A percentile compares a stretch with the other conserved stretches of the same genome.
These are phyloP conservation scores for Ditylenchus weischeri DNA, from an alignment of 2,888 invertebrate species.

Conservation along the genomic window DNA sequence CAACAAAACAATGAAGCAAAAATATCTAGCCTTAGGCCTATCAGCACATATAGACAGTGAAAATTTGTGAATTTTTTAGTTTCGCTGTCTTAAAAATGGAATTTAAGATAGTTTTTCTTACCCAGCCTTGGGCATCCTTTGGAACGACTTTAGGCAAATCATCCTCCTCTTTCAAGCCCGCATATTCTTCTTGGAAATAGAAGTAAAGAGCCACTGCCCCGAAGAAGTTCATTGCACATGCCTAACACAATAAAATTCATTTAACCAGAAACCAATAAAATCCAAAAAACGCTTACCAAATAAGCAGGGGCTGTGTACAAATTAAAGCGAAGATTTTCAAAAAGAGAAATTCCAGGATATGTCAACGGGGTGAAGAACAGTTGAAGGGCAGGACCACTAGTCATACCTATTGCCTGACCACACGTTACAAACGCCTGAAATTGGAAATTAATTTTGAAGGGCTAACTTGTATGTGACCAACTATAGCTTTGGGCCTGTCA, in stretches of 20 bases:
- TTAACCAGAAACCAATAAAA: too few species aligned
- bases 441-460: too few species aligned
- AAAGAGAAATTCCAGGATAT: conserved; percentile 23
- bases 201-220: conserved; percentile 16
- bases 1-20: neutral
- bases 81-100: too few species aligned
- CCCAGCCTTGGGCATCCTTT: too few species aligned
- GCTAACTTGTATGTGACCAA: conserved; percentile 4
- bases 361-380: conserved; percentile 22
- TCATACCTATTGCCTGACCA: conserved; percentile 37
- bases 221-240: conserved; percentile 23
- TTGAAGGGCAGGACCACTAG: conserved; percentile 30
- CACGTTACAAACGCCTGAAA: conserved; percentile 34
- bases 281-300: neutral
- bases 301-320: conserved; percentile 32
- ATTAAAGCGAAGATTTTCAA: conserved; percentile 20
- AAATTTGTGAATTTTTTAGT: too few species aligned
- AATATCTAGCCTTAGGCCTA: too few species aligned
- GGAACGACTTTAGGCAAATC: too few species aligned
- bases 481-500: conserved; percentile 35
- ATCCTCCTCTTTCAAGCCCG: conserved; percentile 14
- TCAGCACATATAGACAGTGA: too few species aligned
- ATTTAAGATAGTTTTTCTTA: too few species aligned
- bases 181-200: conserved; percentile 26
- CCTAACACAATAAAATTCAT: neutral